phyloP scores from a whole-genome alignment of 2,113 vertebrate species.

The Vombatus ursinus region DNA sequence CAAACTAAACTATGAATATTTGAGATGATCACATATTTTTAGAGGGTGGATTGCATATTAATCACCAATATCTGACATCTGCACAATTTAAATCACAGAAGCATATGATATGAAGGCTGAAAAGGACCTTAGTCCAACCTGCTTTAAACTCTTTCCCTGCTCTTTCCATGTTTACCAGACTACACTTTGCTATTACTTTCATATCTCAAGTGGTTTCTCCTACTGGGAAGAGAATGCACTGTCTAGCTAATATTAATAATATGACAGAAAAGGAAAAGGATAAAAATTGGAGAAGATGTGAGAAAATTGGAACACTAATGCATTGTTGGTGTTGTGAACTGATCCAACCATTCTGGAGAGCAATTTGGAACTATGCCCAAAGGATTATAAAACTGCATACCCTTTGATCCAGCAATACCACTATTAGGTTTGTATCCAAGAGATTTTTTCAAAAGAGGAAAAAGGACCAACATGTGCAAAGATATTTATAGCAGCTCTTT shows the following conservation, averaged over 20 bases:
- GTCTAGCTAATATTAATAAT: background rate
- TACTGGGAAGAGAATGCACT: background rate
- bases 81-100: slow-evolving; percentile 35
- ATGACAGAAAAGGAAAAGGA: no score
- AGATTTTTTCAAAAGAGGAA: no score
- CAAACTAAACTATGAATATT: background rate
- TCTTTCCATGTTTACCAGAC: background rate
- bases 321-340: no score
- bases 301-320: no score
- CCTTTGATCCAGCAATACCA: no score
- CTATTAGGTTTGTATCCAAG: no score
- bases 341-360: no score
- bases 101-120: background rate
- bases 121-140: background rate
- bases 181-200: background rate
- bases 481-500: no score
- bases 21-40: slow-evolving; percentile 17
- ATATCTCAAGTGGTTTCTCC: background rate
- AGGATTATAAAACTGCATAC: no score
- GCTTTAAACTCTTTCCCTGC: background rate
- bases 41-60: slow-evolving; percentile 14
- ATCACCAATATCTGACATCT: slow-evolving; percentile 44
- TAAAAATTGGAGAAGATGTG: no score
- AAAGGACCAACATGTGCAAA: no score
- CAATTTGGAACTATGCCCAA: no score